phyloP scores from a whole-genome alignment of 2,113 vertebrate genomes.

The Silurus asotus region DNA sequence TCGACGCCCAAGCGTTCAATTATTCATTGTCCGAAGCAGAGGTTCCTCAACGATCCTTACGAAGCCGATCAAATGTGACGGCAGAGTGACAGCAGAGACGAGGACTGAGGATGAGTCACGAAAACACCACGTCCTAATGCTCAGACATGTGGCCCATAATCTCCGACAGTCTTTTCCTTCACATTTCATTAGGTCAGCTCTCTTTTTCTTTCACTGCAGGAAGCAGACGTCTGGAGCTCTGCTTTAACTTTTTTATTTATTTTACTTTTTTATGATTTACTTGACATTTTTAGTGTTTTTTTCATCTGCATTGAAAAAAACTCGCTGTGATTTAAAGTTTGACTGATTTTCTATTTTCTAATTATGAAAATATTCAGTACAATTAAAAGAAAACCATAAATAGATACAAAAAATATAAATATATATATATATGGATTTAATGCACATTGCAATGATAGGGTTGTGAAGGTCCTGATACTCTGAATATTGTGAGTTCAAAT shows the following conservation, averaged over 20 bases:
- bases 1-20: conserved; percentile 55
- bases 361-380: no score
- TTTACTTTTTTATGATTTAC: not conserved
- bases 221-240: not conserved
- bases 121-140: not conserved
- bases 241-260: not conserved
- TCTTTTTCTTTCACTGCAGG: not conserved
- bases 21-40: conserved; percentile 55
- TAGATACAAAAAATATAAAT: no score
- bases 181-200: not conserved
- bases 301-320: no score
- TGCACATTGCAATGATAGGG: no score
- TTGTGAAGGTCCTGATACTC: no score
- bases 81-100: conserved; percentile 67
- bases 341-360: no score
- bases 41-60: conserved; percentile 51
- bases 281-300: no score
- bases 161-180: not conserved
- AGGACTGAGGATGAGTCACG: conserved; percentile 58
- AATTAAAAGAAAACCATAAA: no score
- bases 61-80: conserved; percentile 30
- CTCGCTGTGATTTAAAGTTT: no score
- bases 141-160: not conserved
- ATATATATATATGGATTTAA: no score
- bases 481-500: no score